Percentiles rank a stretch among this genome's conserved stretches.
These are phyloP conservation scores for Cloeon dipterum DNA, from an alignment of 2,888 invertebrate genomes.

Conservation along the genomic window DNA sequence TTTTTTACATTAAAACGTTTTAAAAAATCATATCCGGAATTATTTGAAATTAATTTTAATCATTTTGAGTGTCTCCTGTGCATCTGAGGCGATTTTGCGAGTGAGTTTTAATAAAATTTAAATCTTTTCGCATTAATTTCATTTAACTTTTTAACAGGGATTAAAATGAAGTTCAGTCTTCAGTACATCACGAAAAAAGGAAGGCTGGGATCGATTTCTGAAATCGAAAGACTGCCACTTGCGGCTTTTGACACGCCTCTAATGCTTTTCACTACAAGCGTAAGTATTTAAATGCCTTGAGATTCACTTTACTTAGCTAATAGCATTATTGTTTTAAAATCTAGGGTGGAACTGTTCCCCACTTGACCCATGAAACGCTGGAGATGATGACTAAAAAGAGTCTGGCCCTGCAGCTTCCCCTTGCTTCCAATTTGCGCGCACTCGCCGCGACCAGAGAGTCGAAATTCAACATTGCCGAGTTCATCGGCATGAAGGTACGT, in stretches of 20 bases:
- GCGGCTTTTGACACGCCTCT: slow-evolving; percentile 45
- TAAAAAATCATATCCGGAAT: too few species aligned
- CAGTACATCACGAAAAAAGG: slow-evolving; percentile 32
- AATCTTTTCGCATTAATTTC: too few species aligned
- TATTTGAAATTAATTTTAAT: too few species aligned
- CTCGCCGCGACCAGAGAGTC: slow-evolving; percentile 37
- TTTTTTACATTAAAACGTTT: too few species aligned
- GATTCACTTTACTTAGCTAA: too few species aligned
- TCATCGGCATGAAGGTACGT: slow-evolving; percentile 32
- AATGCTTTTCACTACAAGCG: slow-evolving; percentile 50
- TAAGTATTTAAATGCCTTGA: slow-evolving; percentile 13
- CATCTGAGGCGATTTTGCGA: too few species aligned
- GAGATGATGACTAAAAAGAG: slow-evolving; percentile 32
- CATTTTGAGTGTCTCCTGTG: too few species aligned
- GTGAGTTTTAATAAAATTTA: too few species aligned
- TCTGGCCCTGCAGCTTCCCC: slow-evolving; percentile 43
- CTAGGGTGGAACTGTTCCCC: slow-evolving; percentile 61
- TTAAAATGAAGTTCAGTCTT: slow-evolving; percentile 50
- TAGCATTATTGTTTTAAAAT: slow-evolving; percentile 9
- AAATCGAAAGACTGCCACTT: slow-evolving; percentile 29
- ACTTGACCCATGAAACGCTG: slow-evolving; percentile 55
- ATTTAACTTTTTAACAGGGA: too few species aligned
- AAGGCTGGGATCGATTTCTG: slow-evolving; percentile 38
- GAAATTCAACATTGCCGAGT: slow-evolving; percentile 39
- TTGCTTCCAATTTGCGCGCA: slow-evolving; percentile 42